Evolutionary conservation across 2,113 vertebrate species (phyloP), one percentile per base, ranked within the genome.

Genomic region (Saimiri boliviensis): DNA sequence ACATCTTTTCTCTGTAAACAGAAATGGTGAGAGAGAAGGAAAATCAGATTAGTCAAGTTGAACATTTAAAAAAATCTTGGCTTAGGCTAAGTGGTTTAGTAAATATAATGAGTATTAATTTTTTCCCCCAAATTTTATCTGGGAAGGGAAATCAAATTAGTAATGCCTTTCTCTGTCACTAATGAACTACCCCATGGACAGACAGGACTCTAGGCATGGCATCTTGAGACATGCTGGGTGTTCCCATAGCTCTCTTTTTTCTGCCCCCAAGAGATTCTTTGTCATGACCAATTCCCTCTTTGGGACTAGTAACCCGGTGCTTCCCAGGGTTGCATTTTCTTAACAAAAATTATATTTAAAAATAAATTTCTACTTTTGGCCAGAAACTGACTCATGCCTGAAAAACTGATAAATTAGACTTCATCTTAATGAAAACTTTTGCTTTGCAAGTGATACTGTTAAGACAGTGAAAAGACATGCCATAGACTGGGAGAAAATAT

Each of bases 391-490:
- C 7, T 80, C 60, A 4, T 89, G 21, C 40, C 66, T 92, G 71
- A 96, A 89, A 88, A 73, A 60, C 54, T n/a, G 73, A 85, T 86
- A 63, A 83, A 45, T 93, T 93, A 73, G 17, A 70, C 47, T 94
- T 95, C 19, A 84, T 52, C 8, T 11, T 84, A 86, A 85, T 79
- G 58, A 60, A 95, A 87, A 49, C 6, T 49, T 95, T 77, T 89
- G n/a, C 70, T 63, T 54, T 93, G 14, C 74, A 56, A 80, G 88
- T 94, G 45, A 68, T 23, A 47, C 37, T 56, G 1, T 68, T 89
- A 82, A 86, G 13, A 56, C n/a, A 80, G 89, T 66, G 35, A 81
- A 81, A 94, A 79, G 74, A 93, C 8, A 86, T 37, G n/a, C 52
- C 45, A 1, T 94, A 90, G 58, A 66, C 19, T 66, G 74, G 60